Conservation (phyloP, 2,113 vertebrate genomes). For the Neofelis nebulosa region DNA sequence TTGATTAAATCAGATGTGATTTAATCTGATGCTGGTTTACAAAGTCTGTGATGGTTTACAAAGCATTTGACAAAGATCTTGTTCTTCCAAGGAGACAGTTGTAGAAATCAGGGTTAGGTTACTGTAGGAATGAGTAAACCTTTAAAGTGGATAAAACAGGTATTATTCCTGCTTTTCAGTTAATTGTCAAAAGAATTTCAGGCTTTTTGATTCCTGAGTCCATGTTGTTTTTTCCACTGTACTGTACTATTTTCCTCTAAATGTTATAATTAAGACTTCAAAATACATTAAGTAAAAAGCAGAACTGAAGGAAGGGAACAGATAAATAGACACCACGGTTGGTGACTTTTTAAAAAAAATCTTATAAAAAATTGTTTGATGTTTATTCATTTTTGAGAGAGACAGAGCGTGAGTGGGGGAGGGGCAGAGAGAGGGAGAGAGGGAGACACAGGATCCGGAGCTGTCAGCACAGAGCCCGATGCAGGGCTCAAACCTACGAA, state of each 20-base stretch:
- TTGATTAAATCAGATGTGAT: neutral
- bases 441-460: no score
- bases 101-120: neutral
- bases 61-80: slow-evolving; percentile 21
- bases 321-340: neutral
- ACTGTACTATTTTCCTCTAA: neutral
- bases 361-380: no score
- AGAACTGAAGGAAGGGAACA: neutral
- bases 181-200: slow-evolving; percentile 16
- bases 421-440: no score
- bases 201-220: slow-evolving; percentile 11
- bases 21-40: neutral
- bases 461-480: no score
- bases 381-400: no score
- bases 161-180: neutral
- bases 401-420: no score
- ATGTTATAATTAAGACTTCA: neutral
- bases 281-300: slow-evolving; percentile 18
- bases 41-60: slow-evolving; percentile 5
- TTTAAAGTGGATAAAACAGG: neutral
- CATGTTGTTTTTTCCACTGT: neutral
- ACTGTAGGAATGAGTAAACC: neutral
- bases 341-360: neutral
- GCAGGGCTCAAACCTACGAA: no score
- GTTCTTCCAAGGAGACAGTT: neutral